Percentiles rank a stretch among this genome's conserved stretches.
phyloP scores from a whole-genome alignment of 1,140 invertebrate species.

The Camponotus pennsylvanicus region DNA sequence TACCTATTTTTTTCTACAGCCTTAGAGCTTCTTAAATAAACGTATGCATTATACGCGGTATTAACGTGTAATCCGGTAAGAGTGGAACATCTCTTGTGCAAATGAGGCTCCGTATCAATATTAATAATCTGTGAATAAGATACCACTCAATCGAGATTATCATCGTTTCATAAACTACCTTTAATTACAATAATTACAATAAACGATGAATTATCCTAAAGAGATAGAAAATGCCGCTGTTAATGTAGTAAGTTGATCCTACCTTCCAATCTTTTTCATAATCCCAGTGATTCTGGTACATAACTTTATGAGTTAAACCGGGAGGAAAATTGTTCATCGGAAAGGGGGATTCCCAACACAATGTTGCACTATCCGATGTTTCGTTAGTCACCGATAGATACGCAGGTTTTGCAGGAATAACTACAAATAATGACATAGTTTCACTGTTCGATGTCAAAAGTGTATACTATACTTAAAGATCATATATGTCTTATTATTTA shows the following conservation, averaged over 20 bases:
- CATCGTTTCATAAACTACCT: not conserved
- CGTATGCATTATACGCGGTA: constrained; percentile 89
- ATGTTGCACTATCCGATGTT: constrained; percentile 87
- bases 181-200: not conserved
- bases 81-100: constrained; percentile 83
- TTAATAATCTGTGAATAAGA: constrained; percentile 78
- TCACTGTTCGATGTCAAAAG: not conserved
- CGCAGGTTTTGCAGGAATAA: constrained; percentile 87
- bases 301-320: constrained; percentile 88
- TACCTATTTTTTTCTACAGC: constrained; percentile 87
- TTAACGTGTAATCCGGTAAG: constrained; percentile 89
- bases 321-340: constrained; percentile 87
- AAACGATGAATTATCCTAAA: not conserved
- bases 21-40: constrained; percentile 87
- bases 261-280: constrained; percentile 87
- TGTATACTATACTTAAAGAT: not conserved
- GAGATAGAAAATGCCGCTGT: not conserved
- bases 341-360: constrained; percentile 88
- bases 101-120: constrained; percentile 68
- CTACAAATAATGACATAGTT: constrained; percentile 78
- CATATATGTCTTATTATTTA: not conserved
- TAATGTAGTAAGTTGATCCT: constrained; percentile 35
- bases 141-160: not conserved
- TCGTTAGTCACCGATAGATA: constrained; percentile 81
- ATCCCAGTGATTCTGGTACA: constrained; percentile 86